Evolutionary conservation across 2,888 invertebrate species (phyloP), one percentile per base, ranked within the genome.

Genomic region (Bugulina stolonifera): DNA sequence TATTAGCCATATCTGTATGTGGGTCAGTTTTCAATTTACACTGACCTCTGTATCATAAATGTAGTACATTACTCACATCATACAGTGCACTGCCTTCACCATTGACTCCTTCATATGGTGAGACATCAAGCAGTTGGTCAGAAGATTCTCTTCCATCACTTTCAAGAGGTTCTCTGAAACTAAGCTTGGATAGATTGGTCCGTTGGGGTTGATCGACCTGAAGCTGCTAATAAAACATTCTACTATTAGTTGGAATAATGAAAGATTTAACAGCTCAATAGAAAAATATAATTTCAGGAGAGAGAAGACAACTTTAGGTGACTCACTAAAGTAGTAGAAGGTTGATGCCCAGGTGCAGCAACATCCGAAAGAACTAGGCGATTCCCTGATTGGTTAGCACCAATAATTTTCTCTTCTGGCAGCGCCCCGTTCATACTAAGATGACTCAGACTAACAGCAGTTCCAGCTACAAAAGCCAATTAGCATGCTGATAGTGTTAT

Each of bases 101-200:
- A 3, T 27, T 27, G 3, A 29, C 64, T 34, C 27, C 64, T n/a
- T n/a, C n/a, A 64, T 32, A 27, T 5, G 22, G 64, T 25, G 32
- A 32, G 32, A 27, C 27, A 10, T 25, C 64, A 5, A 5, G 57
- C 22, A 10, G 5, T 5, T 5, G 57, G 3, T 10, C 57, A 5
- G 23, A n/a, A 27, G 34, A 64, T 32, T 64, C 64, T 32, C 18
- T 2, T 3, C 34, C 43, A 10, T 18, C 64, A 64, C 64, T 32
- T n/a, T 27, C 64, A 5, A 64, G 34, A 64, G 64, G 64, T 34
- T 64, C 64, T 64, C 32, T 64, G n/a, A 64, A 64, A 32, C 64
- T 64, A 2, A 64, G n/a, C 27, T 64, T 64, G 14, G 64, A 64
- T 14, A 29, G 64, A 64, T 2, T 64, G 14, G 64, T 3, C 32